Percentiles rank a stretch among this genome's conserved stretches.
Evolutionary conservation across 92 coral and sea anemone species (phyloP).

Genomic region (Epizoanthus fatuus): DNA sequence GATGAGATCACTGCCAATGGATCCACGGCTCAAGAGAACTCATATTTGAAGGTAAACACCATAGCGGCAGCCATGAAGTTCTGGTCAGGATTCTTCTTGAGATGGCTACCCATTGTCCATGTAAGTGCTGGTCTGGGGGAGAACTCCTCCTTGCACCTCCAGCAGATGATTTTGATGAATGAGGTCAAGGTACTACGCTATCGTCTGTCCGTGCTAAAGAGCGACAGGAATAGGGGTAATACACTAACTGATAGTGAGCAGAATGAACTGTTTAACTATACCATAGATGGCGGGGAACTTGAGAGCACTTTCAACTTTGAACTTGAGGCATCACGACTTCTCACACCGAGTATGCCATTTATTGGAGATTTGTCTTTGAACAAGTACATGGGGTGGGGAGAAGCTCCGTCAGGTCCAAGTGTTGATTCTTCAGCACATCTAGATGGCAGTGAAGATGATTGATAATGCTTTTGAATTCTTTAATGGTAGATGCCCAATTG

Average conservation of each 20-base stretch:
- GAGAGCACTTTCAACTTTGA: conserved; percentile 69
- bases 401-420: conserved; percentile 58
- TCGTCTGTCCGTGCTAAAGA: conserved; percentile 78
- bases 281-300: conserved; percentile 52
- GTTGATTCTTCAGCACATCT: conserved; percentile 34
- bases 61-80: conserved; percentile 91
- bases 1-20: conserved; percentile 60
- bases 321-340: conserved; percentile 80
- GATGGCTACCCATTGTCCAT: conserved; percentile 97
- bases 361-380: conserved; percentile 85
- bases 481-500: neutral
- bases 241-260: neutral
- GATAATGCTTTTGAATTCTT: neutral
- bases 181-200: conserved; percentile 87
- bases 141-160: conserved; percentile 88
- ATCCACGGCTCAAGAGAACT: conserved; percentile 23
- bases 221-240: conserved; percentile 44
- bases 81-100: conserved; percentile 93
- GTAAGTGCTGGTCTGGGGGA: conserved; percentile 96
- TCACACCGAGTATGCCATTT: conserved; percentile 92
- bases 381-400: conserved; percentile 74
- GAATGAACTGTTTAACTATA: conserved; percentile 41
- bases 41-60: conserved; percentile 80
- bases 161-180: conserved; percentile 95
- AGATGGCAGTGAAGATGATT: conserved; percentile 19